These are phyloP conservation scores for Aphelinus atriplicis DNA, from an alignment of 1,140 invertebrate genomes.

Conservation along the genomic window DNA sequence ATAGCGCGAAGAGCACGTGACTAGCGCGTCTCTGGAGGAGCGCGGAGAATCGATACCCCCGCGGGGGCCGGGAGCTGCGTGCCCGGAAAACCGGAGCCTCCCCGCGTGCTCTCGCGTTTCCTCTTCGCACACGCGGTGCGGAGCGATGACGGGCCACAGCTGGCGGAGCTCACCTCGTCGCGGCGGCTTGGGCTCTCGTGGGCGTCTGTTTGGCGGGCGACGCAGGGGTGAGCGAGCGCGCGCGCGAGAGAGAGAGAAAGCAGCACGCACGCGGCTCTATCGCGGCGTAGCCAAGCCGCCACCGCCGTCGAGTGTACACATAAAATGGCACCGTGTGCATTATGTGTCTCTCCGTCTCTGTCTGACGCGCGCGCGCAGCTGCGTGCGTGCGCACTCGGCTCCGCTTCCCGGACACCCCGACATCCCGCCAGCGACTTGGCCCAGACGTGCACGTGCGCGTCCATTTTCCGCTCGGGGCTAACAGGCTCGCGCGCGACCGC, in stretches of 20 bases:
- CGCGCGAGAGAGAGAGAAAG: neutral
- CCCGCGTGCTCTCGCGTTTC: neutral
- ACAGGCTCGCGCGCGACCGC: no score
- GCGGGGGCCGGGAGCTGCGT: conserved; percentile 9
- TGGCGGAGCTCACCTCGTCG: no score
- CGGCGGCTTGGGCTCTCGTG: neutral
- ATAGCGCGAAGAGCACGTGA: no score
- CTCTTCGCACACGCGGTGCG: neutral
- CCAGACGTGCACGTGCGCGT: neutral
- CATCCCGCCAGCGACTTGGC: no score
- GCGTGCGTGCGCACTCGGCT: conserved; percentile 15
- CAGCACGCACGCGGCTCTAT: neutral
- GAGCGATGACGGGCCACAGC: no score
- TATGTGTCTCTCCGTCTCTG: conserved; percentile 26
- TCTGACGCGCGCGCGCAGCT: conserved; percentile 39
- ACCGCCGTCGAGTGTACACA: conserved; percentile 23
- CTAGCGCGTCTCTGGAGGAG: no score
- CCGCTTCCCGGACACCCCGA: no score
- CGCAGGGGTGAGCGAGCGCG: no score
- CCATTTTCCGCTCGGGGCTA: neutral
- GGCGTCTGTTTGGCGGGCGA: no score
- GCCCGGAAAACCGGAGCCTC: neutral
- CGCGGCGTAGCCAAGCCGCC: no score
- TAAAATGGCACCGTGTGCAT: conserved; percentile 51
- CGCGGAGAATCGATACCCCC: neutral